Evolutionary conservation across 1,140 invertebrate species (phyloP), one percentile per base, ranked within the genome.

Genomic region (Drosophila ironensis): DNA sequence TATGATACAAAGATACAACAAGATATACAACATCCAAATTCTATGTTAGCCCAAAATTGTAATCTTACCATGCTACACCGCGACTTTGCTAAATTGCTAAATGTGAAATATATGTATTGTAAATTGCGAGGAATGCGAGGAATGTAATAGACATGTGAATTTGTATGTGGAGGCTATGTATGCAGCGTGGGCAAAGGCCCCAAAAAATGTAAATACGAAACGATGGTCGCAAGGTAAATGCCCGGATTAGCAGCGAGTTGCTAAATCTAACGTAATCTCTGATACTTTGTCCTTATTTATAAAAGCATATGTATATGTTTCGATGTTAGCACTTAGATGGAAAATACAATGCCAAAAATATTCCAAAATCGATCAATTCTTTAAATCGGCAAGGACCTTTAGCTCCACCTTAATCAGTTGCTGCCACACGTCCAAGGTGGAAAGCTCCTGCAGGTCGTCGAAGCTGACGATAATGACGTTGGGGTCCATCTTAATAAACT

Each of bases 41-140:
- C 6, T 74, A 71, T 72, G 67, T 69, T 78, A 68, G 69, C 42
- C 73, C 73, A 73, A 78, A 71, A 61, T 70, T 82, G 80, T 84
- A 84, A 78, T n/a, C 84, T 71, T 63, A 14, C 30, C 14, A 4
- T 33, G 11, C 38, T 64, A 47, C 12, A 37, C 33, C 41, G 30
- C 69, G 59, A 59, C 52, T 66, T 41, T 40, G 14, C 37, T 50
- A 63, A 66, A 67, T 40, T 54, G 5, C 20, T 5, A 22, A 22
- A 11, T 67, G 47, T 20, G 37, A 64, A 41, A 41, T 64, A 63
- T 64, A 63, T 35, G 28, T 61, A 35, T 8, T 63, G 19, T 61
- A 24, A 60, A 12, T 33, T 33, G 30, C 30, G 11, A n/a, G n/a
- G n/a, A n/a, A n/a, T n/a, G n/a, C n/a, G n/a, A n/a, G n/a, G n/a